A percentile compares a stretch with the other conserved stretches of the same genome.
Conservation (phyloP, 2,888 invertebrate genomes). For the Tricholauxania praeusta region DNA sequence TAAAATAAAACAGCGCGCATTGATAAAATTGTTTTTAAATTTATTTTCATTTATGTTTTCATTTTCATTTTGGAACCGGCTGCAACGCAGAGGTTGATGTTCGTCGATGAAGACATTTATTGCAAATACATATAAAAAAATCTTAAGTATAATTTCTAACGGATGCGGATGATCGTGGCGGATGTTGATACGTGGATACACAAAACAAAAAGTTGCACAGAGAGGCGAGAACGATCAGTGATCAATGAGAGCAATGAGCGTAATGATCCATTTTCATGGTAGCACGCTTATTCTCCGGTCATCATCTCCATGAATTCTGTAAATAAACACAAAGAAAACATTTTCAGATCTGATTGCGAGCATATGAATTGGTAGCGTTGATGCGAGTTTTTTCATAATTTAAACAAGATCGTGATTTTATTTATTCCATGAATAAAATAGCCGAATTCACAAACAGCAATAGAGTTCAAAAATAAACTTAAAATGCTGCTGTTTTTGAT, state of each 20-base stretch:
- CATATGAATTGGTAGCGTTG: constrained; percentile 7
- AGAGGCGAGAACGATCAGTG: not conserved
- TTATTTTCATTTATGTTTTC: not conserved
- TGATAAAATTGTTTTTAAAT: not conserved
- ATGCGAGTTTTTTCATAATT: not conserved
- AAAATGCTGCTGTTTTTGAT: constrained; percentile 22
- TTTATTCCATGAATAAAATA: constrained; percentile 27
- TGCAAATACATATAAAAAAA: constrained; percentile 12
- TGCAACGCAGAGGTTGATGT: constrained; percentile 2
- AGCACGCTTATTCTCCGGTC: constrained; percentile 84
- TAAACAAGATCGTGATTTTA: not conserved
- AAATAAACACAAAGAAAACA: constrained; percentile 68
- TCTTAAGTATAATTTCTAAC: constrained; percentile 23
- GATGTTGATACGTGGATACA: constrained; percentile 6
- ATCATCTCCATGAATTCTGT: constrained; percentile 97
- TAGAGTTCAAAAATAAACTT: constrained; percentile 29
- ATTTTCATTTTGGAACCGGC: constrained; percentile 18
- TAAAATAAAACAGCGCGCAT: not conserved
- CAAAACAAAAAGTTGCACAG: no score
- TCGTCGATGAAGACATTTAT: not conserved
- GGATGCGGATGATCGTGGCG: constrained; percentile 5
- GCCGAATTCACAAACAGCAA: constrained; percentile 19
- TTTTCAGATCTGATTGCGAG: constrained; percentile 13
- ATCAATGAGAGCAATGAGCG: not conserved
- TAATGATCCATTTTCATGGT: not conserved